These are phyloP conservation scores for Sogatella furcifera DNA, from an alignment of 1,140 invertebrate genomes.

Conservation along the genomic window DNA sequence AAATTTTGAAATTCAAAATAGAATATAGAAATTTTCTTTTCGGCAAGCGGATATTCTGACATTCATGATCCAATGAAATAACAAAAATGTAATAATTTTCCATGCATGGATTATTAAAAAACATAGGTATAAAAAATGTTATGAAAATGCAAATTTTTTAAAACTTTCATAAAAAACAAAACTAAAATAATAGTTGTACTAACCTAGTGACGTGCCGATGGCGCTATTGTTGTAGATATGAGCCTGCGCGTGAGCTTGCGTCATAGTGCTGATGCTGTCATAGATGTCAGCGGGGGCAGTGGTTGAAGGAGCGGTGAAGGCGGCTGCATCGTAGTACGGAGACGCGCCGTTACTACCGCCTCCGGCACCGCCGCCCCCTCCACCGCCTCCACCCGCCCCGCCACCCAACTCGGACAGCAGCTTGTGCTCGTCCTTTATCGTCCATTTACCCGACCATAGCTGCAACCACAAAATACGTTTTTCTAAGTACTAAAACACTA, in stretches of 20 bases:
- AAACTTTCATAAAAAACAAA: too few species aligned
- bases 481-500: background rate
- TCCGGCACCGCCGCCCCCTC: constrained; percentile 29
- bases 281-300: constrained; percentile 52
- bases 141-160: too few species aligned
- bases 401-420: constrained; percentile 66
- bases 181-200: constrained; percentile 22
- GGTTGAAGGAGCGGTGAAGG: constrained; percentile 40
- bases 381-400: constrained; percentile 25
- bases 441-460: constrained; percentile 81
- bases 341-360: constrained; percentile 30
- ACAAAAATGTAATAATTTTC: too few species aligned
- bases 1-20: too few species aligned
- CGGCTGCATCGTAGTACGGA: constrained; percentile 49
- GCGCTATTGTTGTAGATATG: constrained; percentile 59
- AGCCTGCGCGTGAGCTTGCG: constrained; percentile 46
- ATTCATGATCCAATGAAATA: too few species aligned
- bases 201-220: constrained; percentile 59
- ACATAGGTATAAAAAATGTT: too few species aligned
- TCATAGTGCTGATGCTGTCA: constrained; percentile 65
- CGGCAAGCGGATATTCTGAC: too few species aligned
- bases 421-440: constrained; percentile 79
- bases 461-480: constrained; percentile 33
- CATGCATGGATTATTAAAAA: too few species aligned
- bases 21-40: too few species aligned